Conservation (phyloP, 2,888 invertebrate species). For the Zaprionus bogoriensis region DNA sequence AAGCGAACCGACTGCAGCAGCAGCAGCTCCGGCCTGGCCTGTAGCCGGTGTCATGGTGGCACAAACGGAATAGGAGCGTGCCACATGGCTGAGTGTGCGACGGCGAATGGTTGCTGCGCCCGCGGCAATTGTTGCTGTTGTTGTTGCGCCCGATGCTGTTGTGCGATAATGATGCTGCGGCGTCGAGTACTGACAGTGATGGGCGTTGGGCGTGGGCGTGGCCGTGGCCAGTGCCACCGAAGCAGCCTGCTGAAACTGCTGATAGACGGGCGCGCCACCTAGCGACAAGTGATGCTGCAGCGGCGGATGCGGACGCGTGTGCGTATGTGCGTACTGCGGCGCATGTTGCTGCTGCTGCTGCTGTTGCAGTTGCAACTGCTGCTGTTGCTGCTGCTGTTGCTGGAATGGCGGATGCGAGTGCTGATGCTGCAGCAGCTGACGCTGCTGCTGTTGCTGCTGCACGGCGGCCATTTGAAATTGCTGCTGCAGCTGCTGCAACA, state of each 20-base stretch:
- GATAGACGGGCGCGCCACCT: conserved; percentile 80
- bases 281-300: conserved; percentile 82
- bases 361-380: conserved; percentile 53
- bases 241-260: conserved; percentile 38
- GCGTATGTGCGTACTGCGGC: conserved; percentile 34
- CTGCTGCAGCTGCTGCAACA: conserved; percentile 71
- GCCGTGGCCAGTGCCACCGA: too few species aligned
- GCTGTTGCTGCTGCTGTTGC: conserved; percentile 50
- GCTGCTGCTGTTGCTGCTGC: conserved; percentile 65
- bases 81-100: conserved; percentile 78
- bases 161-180: conserved; percentile 72
- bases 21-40: too few species aligned
- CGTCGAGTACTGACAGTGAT: conserved; percentile 72
- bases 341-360: conserved; percentile 62
- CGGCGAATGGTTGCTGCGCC: conserved; percentile 75
- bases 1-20: not conserved
- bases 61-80: conserved; percentile 79
- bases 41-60: conserved; percentile 57
- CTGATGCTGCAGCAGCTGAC: conserved; percentile 68
- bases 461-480: conserved; percentile 58
- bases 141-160: conserved; percentile 7
- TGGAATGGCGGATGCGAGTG: conserved; percentile 76
- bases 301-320: conserved; percentile 64
- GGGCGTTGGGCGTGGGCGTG: conserved; percentile 23
- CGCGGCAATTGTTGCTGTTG: conserved; percentile 46